Percentiles rank a stretch among this genome's conserved stretches.
Evolutionary conservation across 2,888 invertebrate species (phyloP).

Genomic region (Operophtera brumata): DNA sequence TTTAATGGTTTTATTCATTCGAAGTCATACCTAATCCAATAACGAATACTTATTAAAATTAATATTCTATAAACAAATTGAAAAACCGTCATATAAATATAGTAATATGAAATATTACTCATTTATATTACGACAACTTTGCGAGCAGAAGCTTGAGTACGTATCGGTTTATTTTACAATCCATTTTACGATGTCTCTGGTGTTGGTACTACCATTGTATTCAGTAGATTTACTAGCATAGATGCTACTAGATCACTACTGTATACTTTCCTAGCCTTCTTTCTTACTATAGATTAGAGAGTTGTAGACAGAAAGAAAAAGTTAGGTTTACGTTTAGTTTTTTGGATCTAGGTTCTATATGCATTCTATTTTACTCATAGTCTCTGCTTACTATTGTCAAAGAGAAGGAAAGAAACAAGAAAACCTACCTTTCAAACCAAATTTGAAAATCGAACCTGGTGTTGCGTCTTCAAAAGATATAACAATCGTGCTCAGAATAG

Average conservation of each 20-base stretch:
- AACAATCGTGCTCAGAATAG: constrained; percentile 39
- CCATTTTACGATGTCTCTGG: constrained; percentile 2
- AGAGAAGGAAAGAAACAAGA: background rate
- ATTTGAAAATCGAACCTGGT: constrained; percentile 18
- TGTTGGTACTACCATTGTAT: background rate
- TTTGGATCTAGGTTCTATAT: background rate
- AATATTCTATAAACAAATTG: too few relatives aligned
- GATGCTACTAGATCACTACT: too few relatives aligned
- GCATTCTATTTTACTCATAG: background rate
- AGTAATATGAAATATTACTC: too few relatives aligned
- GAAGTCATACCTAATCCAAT: too few relatives aligned
- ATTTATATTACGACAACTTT: constrained; percentile 8
- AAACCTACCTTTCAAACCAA: background rate
- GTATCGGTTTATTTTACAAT: constrained; percentile 14
- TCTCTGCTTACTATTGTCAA: background rate
- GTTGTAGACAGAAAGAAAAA: background rate
- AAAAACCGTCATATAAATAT: too few relatives aligned
- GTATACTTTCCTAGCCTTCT: background rate
- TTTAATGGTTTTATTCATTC: too few relatives aligned
- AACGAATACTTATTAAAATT: too few relatives aligned
- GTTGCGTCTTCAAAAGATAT: constrained; percentile 21
- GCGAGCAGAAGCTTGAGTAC: background rate
- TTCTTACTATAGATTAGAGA: background rate
- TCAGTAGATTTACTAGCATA: constrained; percentile 1
- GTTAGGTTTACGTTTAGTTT: background rate